These are phyloP conservation scores for Agrilus cyanescens DNA, from an alignment of 2,888 invertebrate species.

Conservation along the genomic window DNA sequence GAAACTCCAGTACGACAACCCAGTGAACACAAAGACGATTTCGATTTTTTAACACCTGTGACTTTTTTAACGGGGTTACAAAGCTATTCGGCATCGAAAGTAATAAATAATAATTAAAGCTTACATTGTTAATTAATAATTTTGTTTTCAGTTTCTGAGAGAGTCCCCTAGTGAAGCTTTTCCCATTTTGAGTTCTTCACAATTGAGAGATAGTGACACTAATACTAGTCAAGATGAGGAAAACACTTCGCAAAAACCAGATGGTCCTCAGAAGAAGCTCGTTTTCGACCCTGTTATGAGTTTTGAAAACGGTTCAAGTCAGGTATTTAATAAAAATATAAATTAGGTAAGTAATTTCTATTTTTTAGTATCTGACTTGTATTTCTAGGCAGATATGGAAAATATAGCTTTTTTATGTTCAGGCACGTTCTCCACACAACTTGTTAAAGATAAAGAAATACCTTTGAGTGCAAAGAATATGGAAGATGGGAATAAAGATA, in stretches of 20 bases:
- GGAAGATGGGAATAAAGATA: too few species aligned
- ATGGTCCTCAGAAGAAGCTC: background rate
- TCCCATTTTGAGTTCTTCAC: background rate
- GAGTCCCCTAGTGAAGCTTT: background rate
- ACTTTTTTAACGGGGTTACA: slow-evolving; percentile 35
- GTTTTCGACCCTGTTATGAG: too few species aligned
- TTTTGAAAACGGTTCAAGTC: slow-evolving; percentile 1
- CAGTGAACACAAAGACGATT: slow-evolving; percentile 22
- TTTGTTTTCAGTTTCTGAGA: background rate
- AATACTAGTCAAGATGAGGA: background rate
- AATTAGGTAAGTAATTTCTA: background rate
- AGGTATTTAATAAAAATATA: background rate
- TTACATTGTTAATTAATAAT: background rate
- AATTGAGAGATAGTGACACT: background rate
- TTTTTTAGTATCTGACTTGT: background rate
- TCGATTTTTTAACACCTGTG: slow-evolving; percentile 37
- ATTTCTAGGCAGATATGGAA: slow-evolving; percentile 23
- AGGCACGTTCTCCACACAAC: slow-evolving; percentile 24
- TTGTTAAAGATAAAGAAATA: background rate
- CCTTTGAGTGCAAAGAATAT: too few species aligned
- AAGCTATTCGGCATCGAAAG: slow-evolving; percentile 29
- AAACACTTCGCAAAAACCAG: background rate
- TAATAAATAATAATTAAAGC: slow-evolving; percentile 13
- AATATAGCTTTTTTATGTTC: slow-evolving; percentile 45
- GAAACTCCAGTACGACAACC: slow-evolving; percentile 21